Conservation (phyloP, 2,888 invertebrate species). For the Nomada fabriciana region DNA sequence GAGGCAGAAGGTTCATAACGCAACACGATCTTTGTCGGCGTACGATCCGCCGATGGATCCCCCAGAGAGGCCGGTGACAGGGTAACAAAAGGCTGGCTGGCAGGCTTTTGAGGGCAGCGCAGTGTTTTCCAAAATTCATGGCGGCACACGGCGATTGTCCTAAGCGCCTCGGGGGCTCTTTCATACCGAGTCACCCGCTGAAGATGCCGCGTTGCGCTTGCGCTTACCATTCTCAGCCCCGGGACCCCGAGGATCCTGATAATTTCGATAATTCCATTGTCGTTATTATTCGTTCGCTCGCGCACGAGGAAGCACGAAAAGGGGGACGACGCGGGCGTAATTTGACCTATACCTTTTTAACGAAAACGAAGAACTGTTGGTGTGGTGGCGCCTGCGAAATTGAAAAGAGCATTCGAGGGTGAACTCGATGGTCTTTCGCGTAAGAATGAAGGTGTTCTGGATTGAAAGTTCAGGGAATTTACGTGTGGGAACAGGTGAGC, state of each 20-base stretch:
- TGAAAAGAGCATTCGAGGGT: neutral
- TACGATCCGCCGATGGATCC: slow-evolving; percentile 43
- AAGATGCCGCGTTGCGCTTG: slow-evolving; percentile 47
- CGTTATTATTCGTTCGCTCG: slow-evolving; percentile 66
- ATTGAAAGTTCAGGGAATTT: no score
- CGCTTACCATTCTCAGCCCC: slow-evolving; percentile 44
- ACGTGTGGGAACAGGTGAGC: no score
- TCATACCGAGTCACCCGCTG: slow-evolving; percentile 66
- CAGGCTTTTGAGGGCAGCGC: slow-evolving; percentile 74
- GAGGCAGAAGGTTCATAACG: slow-evolving; percentile 36
- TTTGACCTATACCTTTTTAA: slow-evolving; percentile 40
- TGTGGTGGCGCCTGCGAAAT: neutral
- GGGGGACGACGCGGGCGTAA: slow-evolving; percentile 31
- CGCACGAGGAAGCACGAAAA: slow-evolving; percentile 69
- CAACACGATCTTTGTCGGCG: slow-evolving; percentile 44
- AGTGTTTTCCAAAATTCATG: slow-evolving; percentile 82
- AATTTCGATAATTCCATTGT: slow-evolving; percentile 78
- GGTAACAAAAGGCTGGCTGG: slow-evolving; percentile 76
- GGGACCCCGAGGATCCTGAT: slow-evolving; percentile 42
- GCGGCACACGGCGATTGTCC: slow-evolving; percentile 78
- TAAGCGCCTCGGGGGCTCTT: slow-evolving; percentile 70
- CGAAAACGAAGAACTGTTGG: neutral
- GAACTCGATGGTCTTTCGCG: neutral
- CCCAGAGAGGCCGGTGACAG: slow-evolving; percentile 77
- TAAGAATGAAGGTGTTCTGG: neutral